Percentiles rank a stretch among this genome's conserved stretches.
phyloP scores from a whole-genome alignment of 1,140 invertebrate species.

The Papilio aristodemus region DNA sequence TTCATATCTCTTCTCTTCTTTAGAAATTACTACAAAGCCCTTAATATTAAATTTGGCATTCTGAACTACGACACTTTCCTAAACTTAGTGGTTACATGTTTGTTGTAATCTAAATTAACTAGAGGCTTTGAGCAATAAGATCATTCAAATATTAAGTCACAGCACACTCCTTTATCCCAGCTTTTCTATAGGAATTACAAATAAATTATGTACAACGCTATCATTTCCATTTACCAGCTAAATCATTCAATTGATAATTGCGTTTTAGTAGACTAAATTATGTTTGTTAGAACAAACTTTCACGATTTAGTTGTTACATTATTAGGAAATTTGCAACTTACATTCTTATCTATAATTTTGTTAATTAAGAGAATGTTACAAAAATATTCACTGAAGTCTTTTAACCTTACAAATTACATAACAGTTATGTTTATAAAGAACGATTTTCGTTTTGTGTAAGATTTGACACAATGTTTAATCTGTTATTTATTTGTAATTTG shows the following conservation, averaged over 20 bases:
- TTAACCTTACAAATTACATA: constrained; percentile 72
- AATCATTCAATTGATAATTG: constrained; percentile 62
- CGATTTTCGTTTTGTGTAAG: constrained; percentile 58
- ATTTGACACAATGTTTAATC: constrained; percentile 58
- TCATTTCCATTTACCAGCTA: constrained; percentile 47
- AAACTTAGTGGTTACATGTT: constrained; percentile 18
- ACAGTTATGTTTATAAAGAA: constrained; percentile 73
- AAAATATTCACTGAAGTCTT: constrained; percentile 76
- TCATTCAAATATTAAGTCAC: constrained; percentile 61
- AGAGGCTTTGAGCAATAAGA: constrained; percentile 58
- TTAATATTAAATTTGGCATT: constrained; percentile 27
- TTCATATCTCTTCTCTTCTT: not conserved
- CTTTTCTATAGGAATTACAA: constrained; percentile 39
- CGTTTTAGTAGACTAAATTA: constrained; percentile 65
- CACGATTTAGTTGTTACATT: constrained; percentile 54
- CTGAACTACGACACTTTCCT: constrained; percentile 12
- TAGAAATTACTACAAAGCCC: constrained; percentile 21
- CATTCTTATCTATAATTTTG: constrained; percentile 26
- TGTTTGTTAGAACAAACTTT: too few species aligned
- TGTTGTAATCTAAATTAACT: constrained; percentile 29
- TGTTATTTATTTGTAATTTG: constrained; percentile 63
- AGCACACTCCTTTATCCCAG: constrained; percentile 54
- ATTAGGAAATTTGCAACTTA: constrained; percentile 40
- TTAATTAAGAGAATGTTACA: constrained; percentile 56
- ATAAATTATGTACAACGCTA: constrained; percentile 64